Base-by-base conservation (phyloP, 2,113 vertebrate genomes). In the Stictonetta naevosa region DNA sequence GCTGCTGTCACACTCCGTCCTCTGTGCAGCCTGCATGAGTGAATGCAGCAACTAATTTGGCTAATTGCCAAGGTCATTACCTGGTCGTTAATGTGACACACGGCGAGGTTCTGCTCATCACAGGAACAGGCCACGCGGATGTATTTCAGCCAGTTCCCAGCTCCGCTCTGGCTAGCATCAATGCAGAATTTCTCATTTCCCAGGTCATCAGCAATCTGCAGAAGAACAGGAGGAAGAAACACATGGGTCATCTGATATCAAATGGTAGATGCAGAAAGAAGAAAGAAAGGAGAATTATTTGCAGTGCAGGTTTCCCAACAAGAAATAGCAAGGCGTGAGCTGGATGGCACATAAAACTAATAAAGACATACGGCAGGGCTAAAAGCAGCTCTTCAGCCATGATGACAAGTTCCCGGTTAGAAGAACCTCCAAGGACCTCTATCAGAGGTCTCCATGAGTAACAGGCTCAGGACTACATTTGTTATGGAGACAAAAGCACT, bases 111-210 rank as follows among this genome's bases (percentile, higher is more conserved):
- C 97, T 99, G 99, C 90, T 99, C 98, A 5, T 99, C 98, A 2
- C 99, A 98, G 88, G 99, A 99, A 3, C 97, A 98, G 1, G 98
- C 99, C 22, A 97, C 98, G 25, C 99, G 98, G 96, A 99, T 98
- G 74, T 99, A 99, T 91, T 99, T 99, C 83, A 99, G 98, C 99
- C 99, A 99, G 98, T 98, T 99, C 84, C 98, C 98, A 14, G 97
- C 91, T 50, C 98, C 98, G 0, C 98, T 97, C 76, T 97, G 98
- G 87, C 93, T 91, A 2, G 96, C 96, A 18, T 99, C 99, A 33
- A 98, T 68, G 0, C 98, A 98, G 97, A 99, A 99, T 94, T 99
- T 99, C 84, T 99, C 97, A 11, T 94, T 98, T 40, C 98, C 98
- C 98, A 99, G 98, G 58, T 98, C 98, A 14, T 99, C 99, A 6